phyloP scores from a whole-genome alignment of 2,113 vertebrate genomes.

The Triplophysa siluroides region DNA sequence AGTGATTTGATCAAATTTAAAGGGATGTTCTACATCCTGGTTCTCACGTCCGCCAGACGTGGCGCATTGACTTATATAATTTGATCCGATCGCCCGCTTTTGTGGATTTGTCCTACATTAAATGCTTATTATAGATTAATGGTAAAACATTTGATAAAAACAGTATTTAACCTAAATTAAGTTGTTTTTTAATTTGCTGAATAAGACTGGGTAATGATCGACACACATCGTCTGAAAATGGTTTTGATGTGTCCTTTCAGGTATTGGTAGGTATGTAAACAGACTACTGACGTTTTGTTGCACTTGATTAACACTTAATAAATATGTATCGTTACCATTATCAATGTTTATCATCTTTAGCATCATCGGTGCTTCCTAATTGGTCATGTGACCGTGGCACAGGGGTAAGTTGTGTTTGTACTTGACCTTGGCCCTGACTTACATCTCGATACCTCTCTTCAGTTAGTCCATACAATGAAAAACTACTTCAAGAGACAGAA shows the following conservation, averaged over 20 bases:
- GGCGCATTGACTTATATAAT: slow-evolving; percentile 63
- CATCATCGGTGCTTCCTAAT: background rate
- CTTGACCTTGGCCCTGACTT: slow-evolving; percentile 10
- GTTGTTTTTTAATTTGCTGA: background rate
- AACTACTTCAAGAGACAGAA: background rate
- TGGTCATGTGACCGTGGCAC: background rate
- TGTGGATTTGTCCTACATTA: background rate
- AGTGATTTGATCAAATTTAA: slow-evolving; percentile 45
- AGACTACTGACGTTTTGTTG: background rate
- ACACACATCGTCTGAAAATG: too few species aligned
- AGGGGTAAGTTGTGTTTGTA: slow-evolving; percentile 8
- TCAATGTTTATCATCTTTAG: background rate
- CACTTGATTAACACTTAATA: too few species aligned
- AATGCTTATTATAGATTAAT: background rate
- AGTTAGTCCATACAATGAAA: background rate
- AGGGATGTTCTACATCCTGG: slow-evolving; percentile 56
- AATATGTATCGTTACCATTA: too few species aligned
- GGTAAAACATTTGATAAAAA: too few species aligned
- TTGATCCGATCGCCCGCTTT: slow-evolving; percentile 52
- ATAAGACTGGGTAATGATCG: background rate
- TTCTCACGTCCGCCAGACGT: slow-evolving; percentile 35
- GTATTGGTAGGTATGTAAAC: background rate
- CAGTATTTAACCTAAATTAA: too few species aligned
- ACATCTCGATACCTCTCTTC: background rate
- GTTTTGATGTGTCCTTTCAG: background rate